Conservation (phyloP, 2,797 vertebrate genomes). For the Scolopax rusticola region DNA sequence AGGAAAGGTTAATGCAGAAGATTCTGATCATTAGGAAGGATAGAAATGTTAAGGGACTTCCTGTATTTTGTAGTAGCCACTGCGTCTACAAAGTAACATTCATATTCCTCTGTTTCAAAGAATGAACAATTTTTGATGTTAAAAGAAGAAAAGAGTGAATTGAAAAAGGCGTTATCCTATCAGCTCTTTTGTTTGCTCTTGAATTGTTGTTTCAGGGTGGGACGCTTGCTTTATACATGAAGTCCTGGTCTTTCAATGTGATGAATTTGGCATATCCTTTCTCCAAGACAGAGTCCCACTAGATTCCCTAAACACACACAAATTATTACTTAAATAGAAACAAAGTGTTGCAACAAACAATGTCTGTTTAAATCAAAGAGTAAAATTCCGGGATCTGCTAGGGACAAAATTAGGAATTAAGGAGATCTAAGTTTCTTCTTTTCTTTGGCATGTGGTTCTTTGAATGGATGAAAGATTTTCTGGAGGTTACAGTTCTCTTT, state of each 20-base stretch:
- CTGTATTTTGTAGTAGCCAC: neutral
- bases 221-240: neutral
- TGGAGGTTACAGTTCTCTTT: neutral
- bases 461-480: neutral
- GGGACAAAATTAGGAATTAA: neutral
- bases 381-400: neutral
- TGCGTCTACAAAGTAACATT: neutral
- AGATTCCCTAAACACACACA: neutral
- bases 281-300: neutral
- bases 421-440: neutral
- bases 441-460: neutral
- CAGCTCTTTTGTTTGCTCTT: neutral
- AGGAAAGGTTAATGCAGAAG: slow-evolving; percentile 10
- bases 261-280: neutral
- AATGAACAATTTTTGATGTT: neutral
- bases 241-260: neutral
- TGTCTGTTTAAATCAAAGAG: neutral
- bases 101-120: neutral
- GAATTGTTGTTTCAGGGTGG: rapidly evolving
- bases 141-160: neutral
- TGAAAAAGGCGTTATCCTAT: neutral
- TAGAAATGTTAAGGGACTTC: neutral
- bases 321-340: neutral
- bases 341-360: neutral
- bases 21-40: neutral